Conservation (phyloP, 2,888 invertebrate genomes). For the Griposia aprilina region DNA sequence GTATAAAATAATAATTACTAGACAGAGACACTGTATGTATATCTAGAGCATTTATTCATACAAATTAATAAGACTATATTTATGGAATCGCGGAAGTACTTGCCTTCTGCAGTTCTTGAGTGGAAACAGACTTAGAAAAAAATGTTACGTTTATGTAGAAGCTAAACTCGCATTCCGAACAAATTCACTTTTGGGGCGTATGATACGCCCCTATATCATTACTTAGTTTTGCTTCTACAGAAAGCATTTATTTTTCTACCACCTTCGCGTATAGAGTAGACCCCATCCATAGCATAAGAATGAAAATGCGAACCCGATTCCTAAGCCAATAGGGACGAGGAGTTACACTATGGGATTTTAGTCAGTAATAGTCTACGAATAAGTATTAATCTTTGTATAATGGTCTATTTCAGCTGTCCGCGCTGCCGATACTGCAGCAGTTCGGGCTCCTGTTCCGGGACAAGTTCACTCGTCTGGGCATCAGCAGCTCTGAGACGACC, state of each 20-base stretch:
- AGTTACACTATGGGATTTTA: not conserved
- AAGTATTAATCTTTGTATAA: slow-evolving; percentile 9
- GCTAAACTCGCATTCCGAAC: not conserved
- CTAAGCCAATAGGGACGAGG: not conserved
- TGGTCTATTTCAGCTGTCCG: slow-evolving; percentile 90
- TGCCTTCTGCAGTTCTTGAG: not conserved
- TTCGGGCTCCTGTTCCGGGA: slow-evolving; percentile 93
- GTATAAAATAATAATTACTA: slow-evolving; percentile 33
- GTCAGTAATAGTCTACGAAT: not conserved
- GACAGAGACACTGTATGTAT: not conserved
- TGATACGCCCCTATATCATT: not conserved
- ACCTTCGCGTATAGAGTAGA: not conserved
- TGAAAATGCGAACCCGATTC: too few species aligned
- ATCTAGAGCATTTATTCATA: not conserved
- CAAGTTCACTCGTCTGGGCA: slow-evolving; percentile 90
- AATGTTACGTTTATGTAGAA: not conserved
- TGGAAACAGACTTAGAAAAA: not conserved
- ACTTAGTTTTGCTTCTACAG: not conserved
- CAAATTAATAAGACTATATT: not conserved
- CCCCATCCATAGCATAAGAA: too few species aligned
- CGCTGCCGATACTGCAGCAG: slow-evolving; percentile 92
- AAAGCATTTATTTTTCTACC: not conserved
- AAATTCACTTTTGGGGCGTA: not conserved
- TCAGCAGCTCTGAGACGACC: slow-evolving; percentile 92
- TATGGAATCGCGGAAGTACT: not conserved